Base-by-base conservation (phyloP, 1,140 invertebrate species). In the Diorhabda sublineata region DNA sequence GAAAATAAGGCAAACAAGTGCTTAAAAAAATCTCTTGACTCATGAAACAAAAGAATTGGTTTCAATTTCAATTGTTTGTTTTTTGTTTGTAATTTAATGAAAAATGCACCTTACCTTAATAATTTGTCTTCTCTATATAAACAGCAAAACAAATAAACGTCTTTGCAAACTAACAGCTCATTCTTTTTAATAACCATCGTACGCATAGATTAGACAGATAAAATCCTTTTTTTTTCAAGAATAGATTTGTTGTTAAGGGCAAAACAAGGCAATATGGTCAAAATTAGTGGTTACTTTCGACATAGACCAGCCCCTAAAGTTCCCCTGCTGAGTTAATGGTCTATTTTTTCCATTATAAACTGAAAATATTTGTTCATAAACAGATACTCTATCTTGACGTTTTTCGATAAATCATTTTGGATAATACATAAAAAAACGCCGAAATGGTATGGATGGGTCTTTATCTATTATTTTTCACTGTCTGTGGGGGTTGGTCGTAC, bases 361-460 rank as follows among this genome's bases (percentile, higher is more conserved):
- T 9, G 52, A 58, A 65, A 65, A 65, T 65, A 65, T 65, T 65
- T 65, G 64, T 65, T 65, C 64, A 65, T 65, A 65, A 65, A 58
- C 64, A 65, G 64, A 65, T 57, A 58, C 42, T 65, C 41, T 43
- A 65, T 65, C 64, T 43, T 58, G 64, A 57, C 64, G 52, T 42
- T 65, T 65, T 58, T 58, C 42, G n/a, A 65, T 65, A 65, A 65
- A 65, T 65, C 64, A 65, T 65, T n/a, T 9, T 11, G n/a, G 56
- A 42, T 42, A 43, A 52, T 52, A 41, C 52, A 42, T 57, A 43
- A 42, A 45, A n/a, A 65, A 65, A 65, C 52, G 64, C 56, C 52
- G 64, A 26, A 65, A 5, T 65, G 26, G n/a, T 44, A 62, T 11
- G 44, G 61, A 3, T n/a, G 47, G 47, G 47, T 8, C n/a, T 52